phyloP scores from a whole-genome alignment of 2,888 invertebrate species.

The Peribatodes rhomboidaria region DNA sequence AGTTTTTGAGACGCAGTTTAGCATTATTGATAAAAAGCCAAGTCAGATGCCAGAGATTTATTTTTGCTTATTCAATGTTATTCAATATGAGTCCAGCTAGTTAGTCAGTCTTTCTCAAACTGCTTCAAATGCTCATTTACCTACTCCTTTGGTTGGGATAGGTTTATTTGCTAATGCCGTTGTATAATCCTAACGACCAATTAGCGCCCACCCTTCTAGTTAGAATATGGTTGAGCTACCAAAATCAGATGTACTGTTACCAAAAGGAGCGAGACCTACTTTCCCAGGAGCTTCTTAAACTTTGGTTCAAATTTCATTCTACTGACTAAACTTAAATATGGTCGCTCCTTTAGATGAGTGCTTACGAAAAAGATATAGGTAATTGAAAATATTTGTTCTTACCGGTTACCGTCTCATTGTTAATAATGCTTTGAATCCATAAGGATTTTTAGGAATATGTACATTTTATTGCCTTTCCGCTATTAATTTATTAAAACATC shows the following conservation, averaged over 20 bases:
- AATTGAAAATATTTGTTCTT: too few relatives aligned
- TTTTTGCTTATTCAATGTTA: too few relatives aligned
- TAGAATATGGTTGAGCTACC: slow-evolving; percentile 46
- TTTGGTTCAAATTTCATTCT: not conserved
- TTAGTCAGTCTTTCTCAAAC: slow-evolving; percentile 3
- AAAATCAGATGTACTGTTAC: slow-evolving; percentile 42
- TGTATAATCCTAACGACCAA: slow-evolving; percentile 43
- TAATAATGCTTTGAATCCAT: too few relatives aligned
- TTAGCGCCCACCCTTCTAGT: slow-evolving; percentile 53
- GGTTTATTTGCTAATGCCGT: slow-evolving; percentile 37
- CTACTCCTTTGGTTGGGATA: not conserved
- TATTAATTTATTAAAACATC: too few relatives aligned
- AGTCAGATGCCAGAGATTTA: too few relatives aligned
- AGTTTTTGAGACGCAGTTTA: not conserved
- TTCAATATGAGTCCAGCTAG: slow-evolving; percentile 7
- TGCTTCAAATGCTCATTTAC: slow-evolving; percentile 1
- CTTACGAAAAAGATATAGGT: too few relatives aligned
- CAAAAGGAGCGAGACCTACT: slow-evolving; percentile 68
- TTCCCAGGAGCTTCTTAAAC: slow-evolving; percentile 64
- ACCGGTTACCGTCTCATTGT: too few relatives aligned
- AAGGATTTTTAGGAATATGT: too few relatives aligned
- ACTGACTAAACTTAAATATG: not conserved
- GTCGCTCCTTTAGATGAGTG: too few relatives aligned
- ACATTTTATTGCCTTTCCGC: too few relatives aligned
- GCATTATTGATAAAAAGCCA: too few relatives aligned